A percentile compares a stretch with the other conserved stretches of the same genome.
These are phyloP conservation scores for Abrostola triplasia DNA, from an alignment of 2,888 invertebrate species.

Conservation along the genomic window DNA sequence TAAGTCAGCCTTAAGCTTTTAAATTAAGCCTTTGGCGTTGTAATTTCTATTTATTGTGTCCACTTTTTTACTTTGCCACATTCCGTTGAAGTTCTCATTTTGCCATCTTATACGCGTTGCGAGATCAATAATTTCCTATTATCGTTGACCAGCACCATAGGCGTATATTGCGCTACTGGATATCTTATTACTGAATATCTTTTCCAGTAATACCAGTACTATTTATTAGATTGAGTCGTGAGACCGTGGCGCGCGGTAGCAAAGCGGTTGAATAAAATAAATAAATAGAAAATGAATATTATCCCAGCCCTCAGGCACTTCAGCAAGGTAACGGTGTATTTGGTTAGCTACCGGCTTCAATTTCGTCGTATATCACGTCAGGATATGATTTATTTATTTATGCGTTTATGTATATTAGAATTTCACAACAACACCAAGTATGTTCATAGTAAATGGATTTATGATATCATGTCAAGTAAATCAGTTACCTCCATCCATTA, in stretches of 20 bases:
- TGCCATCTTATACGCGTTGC: conserved; percentile 60
- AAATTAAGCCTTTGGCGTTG: conserved; percentile 39
- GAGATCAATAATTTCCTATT: conserved; percentile 76
- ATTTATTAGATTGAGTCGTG: conserved; percentile 88
- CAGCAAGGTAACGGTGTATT: conserved; percentile 69
- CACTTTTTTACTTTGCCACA: conserved; percentile 37
- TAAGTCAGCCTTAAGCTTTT: conserved; percentile 44
- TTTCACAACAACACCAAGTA: conserved; percentile 29
- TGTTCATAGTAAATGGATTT: conserved; percentile 27
- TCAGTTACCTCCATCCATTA: conserved; percentile 43
- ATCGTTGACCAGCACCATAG: conserved; percentile 70
- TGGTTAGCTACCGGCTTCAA: conserved; percentile 51
- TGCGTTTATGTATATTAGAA: conserved; percentile 18
- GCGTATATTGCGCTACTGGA: conserved; percentile 76
- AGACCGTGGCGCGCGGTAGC: conserved; percentile 79
- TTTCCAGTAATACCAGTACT: conserved; percentile 76
- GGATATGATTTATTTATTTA: conserved; percentile 36
- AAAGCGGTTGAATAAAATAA: conserved; percentile 75
- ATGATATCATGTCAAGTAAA: conserved; percentile 34
- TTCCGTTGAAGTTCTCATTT: conserved; percentile 46
- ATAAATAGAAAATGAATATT: conserved; percentile 76
- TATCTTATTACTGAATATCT: conserved; percentile 84
- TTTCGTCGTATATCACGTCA: conserved; percentile 26
- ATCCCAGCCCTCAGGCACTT: conserved; percentile 59
- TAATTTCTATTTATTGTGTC: conserved; percentile 44